phyloP scores from a whole-genome alignment of 2,888 invertebrate genomes.

The Dryococelus australis region DNA sequence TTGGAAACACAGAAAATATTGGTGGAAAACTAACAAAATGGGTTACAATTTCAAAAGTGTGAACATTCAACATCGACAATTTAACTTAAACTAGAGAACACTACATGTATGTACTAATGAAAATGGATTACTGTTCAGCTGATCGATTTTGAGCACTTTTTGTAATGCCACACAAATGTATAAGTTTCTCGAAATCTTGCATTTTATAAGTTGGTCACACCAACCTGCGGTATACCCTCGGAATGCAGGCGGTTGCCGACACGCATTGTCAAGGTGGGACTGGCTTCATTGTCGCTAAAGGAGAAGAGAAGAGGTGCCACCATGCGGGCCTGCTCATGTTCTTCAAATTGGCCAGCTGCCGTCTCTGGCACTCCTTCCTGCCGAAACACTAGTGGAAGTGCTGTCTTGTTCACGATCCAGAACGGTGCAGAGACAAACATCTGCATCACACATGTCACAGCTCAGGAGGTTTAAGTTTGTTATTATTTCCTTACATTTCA shows the following conservation, averaged over 20 bases:
- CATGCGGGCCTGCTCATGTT: constrained; percentile 94
- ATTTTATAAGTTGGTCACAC: constrained; percentile 1
- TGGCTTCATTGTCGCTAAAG: constrained; percentile 88
- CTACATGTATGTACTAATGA: no score
- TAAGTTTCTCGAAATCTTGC: no score
- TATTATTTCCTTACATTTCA: no score
- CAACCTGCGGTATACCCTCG: constrained; percentile 63
- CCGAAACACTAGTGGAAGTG: constrained; percentile 92
- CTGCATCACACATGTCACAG: constrained; percentile 54
- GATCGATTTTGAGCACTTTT: no score
- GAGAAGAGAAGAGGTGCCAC: constrained; percentile 93
- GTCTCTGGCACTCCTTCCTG: constrained; percentile 86
- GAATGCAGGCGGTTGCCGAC: constrained; percentile 74
- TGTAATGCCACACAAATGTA: no score
- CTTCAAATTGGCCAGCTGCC: constrained; percentile 87
- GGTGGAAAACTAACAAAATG: no score
- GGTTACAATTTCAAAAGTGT: no score
- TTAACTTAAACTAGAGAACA: no score
- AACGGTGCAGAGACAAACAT: constrained; percentile 84
- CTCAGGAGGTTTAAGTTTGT: neutral
- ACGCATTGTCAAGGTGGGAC: constrained; percentile 74
- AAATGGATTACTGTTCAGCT: no score
- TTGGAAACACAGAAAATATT: no score
- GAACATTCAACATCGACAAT: no score
- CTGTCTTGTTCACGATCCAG: constrained; percentile 97